Percentiles rank a stretch among this genome's conserved stretches.
These are phyloP conservation scores for Dascyllus trimaculatus DNA, from an alignment of 2,113 vertebrate genomes.

Conservation along the genomic window DNA sequence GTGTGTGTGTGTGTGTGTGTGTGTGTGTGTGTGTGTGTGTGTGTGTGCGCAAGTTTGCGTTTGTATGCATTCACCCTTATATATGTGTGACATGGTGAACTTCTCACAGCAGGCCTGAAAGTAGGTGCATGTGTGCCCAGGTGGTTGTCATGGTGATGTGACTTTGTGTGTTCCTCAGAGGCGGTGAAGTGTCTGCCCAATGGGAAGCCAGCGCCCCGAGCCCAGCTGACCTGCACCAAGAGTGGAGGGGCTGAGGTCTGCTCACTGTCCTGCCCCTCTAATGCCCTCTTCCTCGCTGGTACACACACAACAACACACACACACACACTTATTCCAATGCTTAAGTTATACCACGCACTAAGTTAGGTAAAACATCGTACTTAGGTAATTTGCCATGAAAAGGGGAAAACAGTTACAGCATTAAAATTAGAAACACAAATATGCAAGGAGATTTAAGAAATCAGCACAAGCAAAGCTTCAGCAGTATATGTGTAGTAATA, in stretches of 20 bases:
- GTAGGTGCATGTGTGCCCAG: conserved; percentile 12
- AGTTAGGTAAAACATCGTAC: too few species aligned
- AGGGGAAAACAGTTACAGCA: too few species aligned
- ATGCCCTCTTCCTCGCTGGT: conserved; percentile 93
- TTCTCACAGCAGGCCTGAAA: not conserved
- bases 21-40: conserved; percentile 20
- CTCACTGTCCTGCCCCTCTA: conserved; percentile 91
- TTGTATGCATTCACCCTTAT: too few species aligned
- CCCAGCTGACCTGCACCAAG: conserved; percentile 91
- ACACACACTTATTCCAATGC: too few species aligned
- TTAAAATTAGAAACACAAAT: too few species aligned
- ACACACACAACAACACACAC: conserved; percentile 17
- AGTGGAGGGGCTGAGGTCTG: conserved; percentile 90
- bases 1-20: conserved; percentile 9
- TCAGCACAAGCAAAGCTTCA: too few species aligned
- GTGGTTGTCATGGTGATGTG: conserved; percentile 69
- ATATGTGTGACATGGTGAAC: not conserved
- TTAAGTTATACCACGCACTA: too few species aligned
- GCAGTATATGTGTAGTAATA: too few species aligned
- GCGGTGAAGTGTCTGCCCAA: conserved; percentile 89
- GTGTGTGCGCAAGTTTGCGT: not conserved
- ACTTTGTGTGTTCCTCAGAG: conserved; percentile 87
- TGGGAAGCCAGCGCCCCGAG: conserved; percentile 85
- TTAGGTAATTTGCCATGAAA: too few species aligned
- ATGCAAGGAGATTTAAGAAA: too few species aligned